Conservation (phyloP, 1,140 invertebrate species). For the Glossosoma conforme region DNA sequence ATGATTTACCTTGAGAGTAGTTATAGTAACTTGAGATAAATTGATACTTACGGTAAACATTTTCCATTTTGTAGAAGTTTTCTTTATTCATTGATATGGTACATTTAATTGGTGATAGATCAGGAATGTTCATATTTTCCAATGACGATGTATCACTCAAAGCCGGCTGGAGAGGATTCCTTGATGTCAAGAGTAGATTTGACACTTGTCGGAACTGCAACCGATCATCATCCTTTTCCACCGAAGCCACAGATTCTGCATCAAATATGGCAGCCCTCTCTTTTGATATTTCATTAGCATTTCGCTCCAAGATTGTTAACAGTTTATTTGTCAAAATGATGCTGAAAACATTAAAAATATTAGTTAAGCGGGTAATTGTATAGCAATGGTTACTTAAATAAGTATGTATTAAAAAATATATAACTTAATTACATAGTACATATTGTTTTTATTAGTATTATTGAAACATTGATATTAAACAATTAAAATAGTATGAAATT, state of each 20-base stretch:
- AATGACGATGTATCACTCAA: slow-evolving; percentile 39
- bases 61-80: slow-evolving; percentile 59
- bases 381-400: too few species aligned
- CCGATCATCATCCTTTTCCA: slow-evolving; percentile 58
- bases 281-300: slow-evolving; percentile 51
- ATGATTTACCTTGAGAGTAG: too few species aligned
- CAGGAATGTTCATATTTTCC: slow-evolving; percentile 54
- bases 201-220: slow-evolving; percentile 60
- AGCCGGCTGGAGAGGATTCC: slow-evolving; percentile 55
- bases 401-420: too few species aligned
- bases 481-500: too few species aligned
- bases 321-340: slow-evolving; percentile 64
- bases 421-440: too few species aligned
- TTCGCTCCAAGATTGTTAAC: slow-evolving; percentile 63
- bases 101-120: slow-evolving; percentile 65
- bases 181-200: slow-evolving; percentile 61
- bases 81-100: slow-evolving; percentile 60
- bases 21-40: slow-evolving; percentile 1
- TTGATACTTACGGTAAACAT: slow-evolving; percentile 65
- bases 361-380: too few species aligned
- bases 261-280: slow-evolving; percentile 55
- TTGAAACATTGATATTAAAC: too few species aligned
- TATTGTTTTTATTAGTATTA: too few species aligned
- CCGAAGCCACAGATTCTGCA: slow-evolving; percentile 48
- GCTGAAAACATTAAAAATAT: too few species aligned